Conservation (phyloP, 2,888 invertebrate species). For the Hedychridium roseum region DNA sequence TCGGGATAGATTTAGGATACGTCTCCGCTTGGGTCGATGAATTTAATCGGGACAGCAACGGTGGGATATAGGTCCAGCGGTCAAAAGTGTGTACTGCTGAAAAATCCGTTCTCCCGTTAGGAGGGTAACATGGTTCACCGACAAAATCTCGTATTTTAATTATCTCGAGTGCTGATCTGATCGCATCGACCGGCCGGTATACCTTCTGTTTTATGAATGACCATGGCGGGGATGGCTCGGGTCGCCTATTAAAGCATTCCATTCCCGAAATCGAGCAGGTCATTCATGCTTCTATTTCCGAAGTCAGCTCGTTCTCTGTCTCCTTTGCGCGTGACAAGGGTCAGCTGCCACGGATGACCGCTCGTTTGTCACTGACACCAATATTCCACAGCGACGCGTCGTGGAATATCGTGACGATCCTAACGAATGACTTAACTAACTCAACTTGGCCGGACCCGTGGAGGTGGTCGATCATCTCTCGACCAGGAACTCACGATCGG, state of each 20-base stretch:
- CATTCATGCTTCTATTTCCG: constrained; percentile 35
- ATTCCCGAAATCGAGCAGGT: constrained; percentile 42
- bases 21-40: too few species aligned
- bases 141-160: constrained; percentile 12
- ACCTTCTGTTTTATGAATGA: constrained; percentile 10
- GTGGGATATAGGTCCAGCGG: too few species aligned
- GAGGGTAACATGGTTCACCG: too few species aligned
- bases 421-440: constrained; percentile 47
- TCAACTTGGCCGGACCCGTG: constrained; percentile 19
- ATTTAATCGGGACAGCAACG: too few species aligned
- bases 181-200: constrained; percentile 3
- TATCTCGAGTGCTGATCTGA: constrained; percentile 12
- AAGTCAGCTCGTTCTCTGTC: constrained; percentile 9
- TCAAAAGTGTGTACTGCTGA: too few species aligned
- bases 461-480: constrained; percentile 12
- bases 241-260: constrained; percentile 48
- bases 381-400: constrained; percentile 15
- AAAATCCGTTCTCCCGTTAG: too few species aligned
- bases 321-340: constrained; percentile 34
- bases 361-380: constrained; percentile 54
- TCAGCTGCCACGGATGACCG: constrained; percentile 35
- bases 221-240: constrained; percentile 11
- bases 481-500: constrained; percentile 11
- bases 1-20: too few species aligned
- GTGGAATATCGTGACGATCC: constrained; percentile 29